Evolutionary conservation across 2,113 vertebrate genomes (phyloP).

Genomic region (Gymnocephalus cernua): DNA sequence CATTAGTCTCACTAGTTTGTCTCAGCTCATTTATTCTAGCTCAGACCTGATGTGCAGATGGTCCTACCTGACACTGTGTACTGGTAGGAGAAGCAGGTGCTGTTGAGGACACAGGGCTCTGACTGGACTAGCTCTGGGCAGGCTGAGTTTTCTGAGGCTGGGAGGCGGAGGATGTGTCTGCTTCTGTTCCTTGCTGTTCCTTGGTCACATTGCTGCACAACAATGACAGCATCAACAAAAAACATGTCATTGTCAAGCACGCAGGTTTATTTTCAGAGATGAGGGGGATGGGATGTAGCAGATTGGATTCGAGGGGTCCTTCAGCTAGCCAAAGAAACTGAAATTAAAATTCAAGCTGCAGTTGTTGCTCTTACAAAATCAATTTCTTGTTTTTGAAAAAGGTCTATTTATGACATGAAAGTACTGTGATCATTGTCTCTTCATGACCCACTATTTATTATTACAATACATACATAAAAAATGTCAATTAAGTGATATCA

Average conservation of each 20-base stretch:
- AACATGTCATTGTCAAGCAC: background rate
- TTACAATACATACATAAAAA: background rate
- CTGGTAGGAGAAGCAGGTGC: constrained; percentile 93
- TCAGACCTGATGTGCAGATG: background rate
- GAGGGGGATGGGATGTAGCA: background rate
- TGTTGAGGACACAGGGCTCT: constrained; percentile 90
- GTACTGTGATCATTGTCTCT: too few species aligned
- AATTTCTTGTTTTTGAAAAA: background rate
- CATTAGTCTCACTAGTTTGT: too few species aligned
- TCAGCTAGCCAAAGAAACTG: background rate
- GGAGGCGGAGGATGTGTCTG: constrained; percentile 88
- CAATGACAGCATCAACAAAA: constrained; percentile 2
- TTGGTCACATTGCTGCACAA: constrained; percentile 88
- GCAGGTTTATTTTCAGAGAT: background rate
- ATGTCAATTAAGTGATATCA: background rate
- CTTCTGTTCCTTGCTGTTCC: constrained; percentile 85
- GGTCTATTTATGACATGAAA: background rate
- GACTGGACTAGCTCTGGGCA: constrained; percentile 90
- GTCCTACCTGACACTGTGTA: constrained; percentile 91
- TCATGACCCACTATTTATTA: background rate
- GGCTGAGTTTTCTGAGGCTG: constrained; percentile 69
- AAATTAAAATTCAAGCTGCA: background rate
- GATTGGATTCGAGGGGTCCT: background rate
- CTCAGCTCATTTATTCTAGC: background rate
- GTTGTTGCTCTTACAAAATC: background rate